Evolutionary conservation across 2,797 vertebrate genomes (phyloP).

Genomic region (Scarus forsteni): DNA sequence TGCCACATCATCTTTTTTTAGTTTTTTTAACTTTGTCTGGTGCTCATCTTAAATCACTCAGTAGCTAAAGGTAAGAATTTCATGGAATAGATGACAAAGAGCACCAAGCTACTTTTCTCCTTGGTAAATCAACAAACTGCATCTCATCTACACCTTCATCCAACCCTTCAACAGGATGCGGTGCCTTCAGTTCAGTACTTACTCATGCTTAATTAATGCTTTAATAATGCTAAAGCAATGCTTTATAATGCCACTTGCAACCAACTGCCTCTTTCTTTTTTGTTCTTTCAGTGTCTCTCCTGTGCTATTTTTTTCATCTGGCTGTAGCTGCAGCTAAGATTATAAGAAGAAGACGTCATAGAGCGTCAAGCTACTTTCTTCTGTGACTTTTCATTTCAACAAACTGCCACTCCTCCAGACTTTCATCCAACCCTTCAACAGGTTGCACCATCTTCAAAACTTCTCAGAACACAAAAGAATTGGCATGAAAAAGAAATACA

Average conservation of each 20-base stretch:
- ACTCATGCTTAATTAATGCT: too few relatives aligned
- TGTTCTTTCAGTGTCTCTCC: conserved; percentile 9
- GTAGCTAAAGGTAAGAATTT: neutral
- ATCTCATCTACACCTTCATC: conserved; percentile 2
- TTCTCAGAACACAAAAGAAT: conserved; percentile 33
- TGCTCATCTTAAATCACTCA: neutral
- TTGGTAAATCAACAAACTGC: conserved; percentile 1
- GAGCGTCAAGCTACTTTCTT: conserved; percentile 7
- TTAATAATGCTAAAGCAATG: too few relatives aligned
- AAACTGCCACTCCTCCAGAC: conserved; percentile 3
- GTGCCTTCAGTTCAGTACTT: too few relatives aligned
- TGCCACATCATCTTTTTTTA: neutral
- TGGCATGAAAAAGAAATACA: neutral
- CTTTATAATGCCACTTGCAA: too few relatives aligned
- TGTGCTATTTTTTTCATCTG: neutral
- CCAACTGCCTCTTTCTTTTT: conserved; percentile 10
- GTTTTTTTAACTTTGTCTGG: conserved; percentile 6
- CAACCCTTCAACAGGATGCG: conserved; percentile 71
- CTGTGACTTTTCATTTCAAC: conserved; percentile 10
- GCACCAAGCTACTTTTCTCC: conserved; percentile 10
- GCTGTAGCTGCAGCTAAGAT: neutral
- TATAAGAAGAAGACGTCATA: conserved; percentile 3
- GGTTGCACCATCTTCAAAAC: conserved; percentile 57
- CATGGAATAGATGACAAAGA: neutral
- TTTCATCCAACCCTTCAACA: conserved; percentile 60